These are phyloP conservation scores for Daktulosphaira vitifoliae DNA, from an alignment of 1,140 invertebrate genomes.

Conservation along the genomic window DNA sequence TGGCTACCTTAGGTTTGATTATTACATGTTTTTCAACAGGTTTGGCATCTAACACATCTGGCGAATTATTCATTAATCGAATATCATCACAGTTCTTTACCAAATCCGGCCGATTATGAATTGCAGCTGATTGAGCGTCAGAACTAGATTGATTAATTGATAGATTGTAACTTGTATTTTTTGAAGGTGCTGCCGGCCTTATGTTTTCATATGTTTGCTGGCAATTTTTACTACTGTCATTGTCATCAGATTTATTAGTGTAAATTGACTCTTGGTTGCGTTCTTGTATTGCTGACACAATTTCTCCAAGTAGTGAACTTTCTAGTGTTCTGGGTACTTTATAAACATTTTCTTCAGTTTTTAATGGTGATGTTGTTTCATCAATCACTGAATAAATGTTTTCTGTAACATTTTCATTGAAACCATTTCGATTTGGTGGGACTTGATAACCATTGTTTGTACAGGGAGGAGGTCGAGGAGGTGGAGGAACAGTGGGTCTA, in stretches of 20 bases:
- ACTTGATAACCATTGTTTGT: background rate
- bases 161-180: background rate
- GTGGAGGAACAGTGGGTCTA: constrained; percentile 58
- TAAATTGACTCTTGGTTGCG: constrained; percentile 78
- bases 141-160: background rate
- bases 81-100: constrained; percentile 16
- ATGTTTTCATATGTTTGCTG: constrained; percentile 1
- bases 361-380: constrained; percentile 50
- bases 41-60: constrained; percentile 4
- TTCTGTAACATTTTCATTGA: constrained; percentile 46
- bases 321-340: constrained; percentile 44
- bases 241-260: constrained; percentile 42
- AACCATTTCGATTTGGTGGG: too few relatives aligned
- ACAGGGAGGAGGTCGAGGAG: constrained; percentile 46
- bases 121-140: too few relatives aligned
- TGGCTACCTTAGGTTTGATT: background rate
- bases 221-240: too few relatives aligned
- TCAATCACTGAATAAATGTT: constrained; percentile 82
- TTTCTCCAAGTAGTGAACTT: constrained; percentile 64
- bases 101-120: background rate
- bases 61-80: background rate
- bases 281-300: constrained; percentile 75
- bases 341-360: constrained; percentile 43
- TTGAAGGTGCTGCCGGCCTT: background rate
- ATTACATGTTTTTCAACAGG: background rate